A percentile compares a stretch with the other conserved stretches of the same genome.
These are phyloP conservation scores for Vanacampus margaritifer DNA, from an alignment of 2,113 vertebrate genomes.

Conservation along the genomic window DNA sequence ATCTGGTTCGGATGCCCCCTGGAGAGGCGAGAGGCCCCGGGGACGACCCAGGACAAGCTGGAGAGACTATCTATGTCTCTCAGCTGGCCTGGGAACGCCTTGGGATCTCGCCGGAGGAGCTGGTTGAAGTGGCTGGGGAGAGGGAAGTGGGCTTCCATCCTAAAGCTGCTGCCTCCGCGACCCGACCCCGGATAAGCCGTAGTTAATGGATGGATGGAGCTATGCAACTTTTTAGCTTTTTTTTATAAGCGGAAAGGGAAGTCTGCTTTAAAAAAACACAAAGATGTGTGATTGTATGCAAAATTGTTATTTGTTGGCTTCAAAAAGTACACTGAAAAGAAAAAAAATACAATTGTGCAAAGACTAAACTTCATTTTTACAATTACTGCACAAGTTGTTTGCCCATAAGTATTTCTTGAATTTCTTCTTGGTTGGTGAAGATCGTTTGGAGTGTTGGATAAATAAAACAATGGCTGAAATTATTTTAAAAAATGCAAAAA, in stretches of 20 bases:
- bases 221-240: constrained; percentile 60
- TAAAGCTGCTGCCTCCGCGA: no score
- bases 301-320: neutral
- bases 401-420: neutral
- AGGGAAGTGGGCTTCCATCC: no score
- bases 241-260: constrained; percentile 20
- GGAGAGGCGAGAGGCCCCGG: no score
- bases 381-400: neutral
- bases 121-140: no score
- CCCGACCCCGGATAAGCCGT: no score
- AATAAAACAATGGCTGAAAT: neutral
- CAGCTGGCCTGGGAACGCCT: no score
- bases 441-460: no score
- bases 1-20: no score
- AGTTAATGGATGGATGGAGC: no score
- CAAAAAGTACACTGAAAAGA: constrained; percentile 1
- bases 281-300: neutral
- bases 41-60: no score
- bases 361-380: neutral
- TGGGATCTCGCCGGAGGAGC: no score
- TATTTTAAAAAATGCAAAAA: neutral
- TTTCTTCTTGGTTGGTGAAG: neutral
- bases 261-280: neutral
- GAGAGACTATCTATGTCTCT: no score
- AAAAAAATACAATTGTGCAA: neutral